Conservation (phyloP, 2,113 vertebrate genomes). For the Dolichotis patagonum region DNA sequence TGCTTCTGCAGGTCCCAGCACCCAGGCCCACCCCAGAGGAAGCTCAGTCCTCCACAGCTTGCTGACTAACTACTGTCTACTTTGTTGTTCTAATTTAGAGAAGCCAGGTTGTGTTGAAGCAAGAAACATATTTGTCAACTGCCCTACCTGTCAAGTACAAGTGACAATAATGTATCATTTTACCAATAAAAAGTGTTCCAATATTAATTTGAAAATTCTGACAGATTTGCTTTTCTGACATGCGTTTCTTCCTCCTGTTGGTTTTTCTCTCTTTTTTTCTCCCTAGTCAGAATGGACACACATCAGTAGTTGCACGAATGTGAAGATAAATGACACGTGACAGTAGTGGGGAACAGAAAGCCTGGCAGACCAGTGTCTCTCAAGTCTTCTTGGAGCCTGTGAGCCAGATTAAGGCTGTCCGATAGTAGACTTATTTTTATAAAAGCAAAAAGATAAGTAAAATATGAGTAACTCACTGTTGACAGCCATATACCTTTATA, state of each 20-base stretch:
- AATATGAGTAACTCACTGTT: too few relatives aligned
- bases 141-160: not conserved
- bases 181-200: not conserved
- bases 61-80: not conserved
- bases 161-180: not conserved
- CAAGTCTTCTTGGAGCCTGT: not conserved
- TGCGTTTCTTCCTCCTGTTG: not conserved
- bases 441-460: too few relatives aligned
- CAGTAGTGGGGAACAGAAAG: not conserved
- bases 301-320: not conserved
- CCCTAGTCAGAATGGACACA: not conserved
- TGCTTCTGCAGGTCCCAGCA: not conserved
- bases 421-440: not conserved
- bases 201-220: not conserved
- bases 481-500: too few relatives aligned
- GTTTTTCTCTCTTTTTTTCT: not conserved
- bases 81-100: not conserved
- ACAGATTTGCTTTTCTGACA: not conserved
- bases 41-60: not conserved
- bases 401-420: not conserved
- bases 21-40: not conserved
- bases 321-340: not conserved
- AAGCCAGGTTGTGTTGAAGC: not conserved
- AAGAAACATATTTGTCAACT: not conserved
- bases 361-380: not conserved